A percentile compares a stretch with the other conserved stretches of the same genome.
Evolutionary conservation across 2,113 vertebrate genomes (phyloP).

Genomic region (Xiphophorus hellerii): DNA sequence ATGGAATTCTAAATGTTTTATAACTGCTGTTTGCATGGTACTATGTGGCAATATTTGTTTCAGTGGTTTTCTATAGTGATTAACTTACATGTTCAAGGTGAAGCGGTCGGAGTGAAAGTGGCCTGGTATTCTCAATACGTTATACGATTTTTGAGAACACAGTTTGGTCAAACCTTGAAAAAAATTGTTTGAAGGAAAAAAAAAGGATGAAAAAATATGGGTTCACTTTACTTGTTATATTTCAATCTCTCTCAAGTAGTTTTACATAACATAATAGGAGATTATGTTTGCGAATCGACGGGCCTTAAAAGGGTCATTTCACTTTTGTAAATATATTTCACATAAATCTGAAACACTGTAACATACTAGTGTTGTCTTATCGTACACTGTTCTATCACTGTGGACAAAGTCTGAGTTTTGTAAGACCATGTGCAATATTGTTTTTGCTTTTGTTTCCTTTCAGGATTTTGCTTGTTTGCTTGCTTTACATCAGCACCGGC

Average conservation of each 20-base stretch:
- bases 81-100: constrained; percentile 65
- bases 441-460: constrained; percentile 50
- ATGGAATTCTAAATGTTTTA: constrained; percentile 73
- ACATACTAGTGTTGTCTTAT: constrained; percentile 71
- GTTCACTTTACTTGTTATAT: constrained; percentile 74
- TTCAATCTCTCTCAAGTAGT: constrained; percentile 74
- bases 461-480: constrained; percentile 22
- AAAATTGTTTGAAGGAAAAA: constrained; percentile 61
- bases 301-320: constrained; percentile 60
- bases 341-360: constrained; percentile 72
- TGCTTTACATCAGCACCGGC: constrained; percentile 24
- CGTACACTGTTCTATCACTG: constrained; percentile 79
- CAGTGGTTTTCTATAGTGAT: constrained; percentile 75
- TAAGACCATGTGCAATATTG: constrained; percentile 80
- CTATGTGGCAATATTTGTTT: constrained; percentile 80
- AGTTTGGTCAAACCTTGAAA: constrained; percentile 51
- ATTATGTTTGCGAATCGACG: constrained; percentile 65
- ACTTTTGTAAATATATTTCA: constrained; percentile 74
- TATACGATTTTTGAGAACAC: constrained; percentile 24
- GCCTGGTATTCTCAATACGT: constrained; percentile 30
- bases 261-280: constrained; percentile 63
- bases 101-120: constrained; percentile 6
- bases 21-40: constrained; percentile 83
- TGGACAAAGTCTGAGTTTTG: constrained; percentile 75
- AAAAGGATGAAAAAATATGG: constrained; percentile 54